Percentiles rank a stretch among this genome's conserved stretches.
Evolutionary conservation across 1,140 invertebrate species (phyloP).

Genomic region (Cotesia glomerata): DNA sequence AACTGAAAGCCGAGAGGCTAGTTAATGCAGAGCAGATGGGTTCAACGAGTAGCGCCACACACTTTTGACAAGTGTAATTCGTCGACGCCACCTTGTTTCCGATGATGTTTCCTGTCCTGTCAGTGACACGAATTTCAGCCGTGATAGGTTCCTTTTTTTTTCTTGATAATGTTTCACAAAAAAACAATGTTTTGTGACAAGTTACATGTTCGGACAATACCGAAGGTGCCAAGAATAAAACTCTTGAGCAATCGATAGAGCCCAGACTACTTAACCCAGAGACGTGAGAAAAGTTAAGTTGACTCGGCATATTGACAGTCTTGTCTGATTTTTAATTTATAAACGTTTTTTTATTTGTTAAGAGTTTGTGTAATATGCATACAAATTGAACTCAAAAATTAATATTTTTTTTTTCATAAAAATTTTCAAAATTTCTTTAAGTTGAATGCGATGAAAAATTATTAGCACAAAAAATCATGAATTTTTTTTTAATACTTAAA

Average conservation of each 20-base stretch:
- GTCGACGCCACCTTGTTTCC: slow-evolving; percentile 10
- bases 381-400: neutral
- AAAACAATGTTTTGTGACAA: neutral
- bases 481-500: no score
- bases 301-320: slow-evolving; percentile 8
- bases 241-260: slow-evolving; percentile 23
- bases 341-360: neutral
- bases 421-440: no score
- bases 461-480: no score
- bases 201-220: slow-evolving; percentile 10
- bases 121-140: no score
- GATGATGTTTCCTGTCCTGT: neutral
- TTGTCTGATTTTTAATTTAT: neutral
- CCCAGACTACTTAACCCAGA: slow-evolving; percentile 30
- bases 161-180: neutral
- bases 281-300: neutral
- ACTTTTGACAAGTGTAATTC: neutral
- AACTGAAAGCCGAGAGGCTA: neutral
- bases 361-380: neutral
- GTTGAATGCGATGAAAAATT: no score
- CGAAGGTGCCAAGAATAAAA: neutral
- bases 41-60: neutral
- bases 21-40: slow-evolving; percentile 3
- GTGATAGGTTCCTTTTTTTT: neutral
- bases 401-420: no score